phyloP scores from a whole-genome alignment of 1,140 invertebrate species.

The Anastrepha obliqua region DNA sequence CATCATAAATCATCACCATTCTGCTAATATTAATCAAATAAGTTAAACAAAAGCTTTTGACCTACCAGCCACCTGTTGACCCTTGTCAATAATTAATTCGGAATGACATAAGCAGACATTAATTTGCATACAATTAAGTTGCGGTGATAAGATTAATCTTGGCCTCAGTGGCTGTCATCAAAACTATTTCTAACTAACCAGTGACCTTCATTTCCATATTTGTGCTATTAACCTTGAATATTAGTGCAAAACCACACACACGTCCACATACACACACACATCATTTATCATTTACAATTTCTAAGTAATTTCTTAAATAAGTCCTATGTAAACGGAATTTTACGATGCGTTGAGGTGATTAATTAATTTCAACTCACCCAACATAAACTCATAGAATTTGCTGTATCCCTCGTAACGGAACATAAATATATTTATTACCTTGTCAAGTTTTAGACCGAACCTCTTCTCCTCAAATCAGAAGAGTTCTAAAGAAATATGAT shows the following conservation, averaged over 20 bases:
- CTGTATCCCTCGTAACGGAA: no score
- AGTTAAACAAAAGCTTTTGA: slow-evolving; percentile 7
- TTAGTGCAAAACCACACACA: not conserved
- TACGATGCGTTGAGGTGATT: not conserved
- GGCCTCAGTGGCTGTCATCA: not conserved
- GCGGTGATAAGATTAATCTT: not conserved
- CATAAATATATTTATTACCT: no score
- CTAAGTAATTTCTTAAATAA: not conserved
- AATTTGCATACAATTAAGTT: not conserved
- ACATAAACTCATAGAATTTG: not conserved
- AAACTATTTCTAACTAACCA: no score
- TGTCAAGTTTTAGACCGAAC: no score
- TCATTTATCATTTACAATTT: not conserved
- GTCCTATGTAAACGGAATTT: not conserved
- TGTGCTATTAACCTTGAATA: slow-evolving; percentile 5
- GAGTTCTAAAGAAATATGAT: no score
- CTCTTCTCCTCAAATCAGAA: no score
- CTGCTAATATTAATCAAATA: not conserved
- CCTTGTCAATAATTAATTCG: not conserved
- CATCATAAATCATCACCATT: not conserved
- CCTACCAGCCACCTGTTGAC: not conserved
- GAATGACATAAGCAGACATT: not conserved
- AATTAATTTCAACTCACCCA: slow-evolving; percentile 8
- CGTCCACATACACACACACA: not conserved
- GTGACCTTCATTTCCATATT: not conserved